Percentiles rank a stretch among this genome's conserved stretches.
These are phyloP conservation scores for Rousettus madagascariensis DNA, from an alignment of 2,797 vertebrate species.

Conservation along the genomic window DNA sequence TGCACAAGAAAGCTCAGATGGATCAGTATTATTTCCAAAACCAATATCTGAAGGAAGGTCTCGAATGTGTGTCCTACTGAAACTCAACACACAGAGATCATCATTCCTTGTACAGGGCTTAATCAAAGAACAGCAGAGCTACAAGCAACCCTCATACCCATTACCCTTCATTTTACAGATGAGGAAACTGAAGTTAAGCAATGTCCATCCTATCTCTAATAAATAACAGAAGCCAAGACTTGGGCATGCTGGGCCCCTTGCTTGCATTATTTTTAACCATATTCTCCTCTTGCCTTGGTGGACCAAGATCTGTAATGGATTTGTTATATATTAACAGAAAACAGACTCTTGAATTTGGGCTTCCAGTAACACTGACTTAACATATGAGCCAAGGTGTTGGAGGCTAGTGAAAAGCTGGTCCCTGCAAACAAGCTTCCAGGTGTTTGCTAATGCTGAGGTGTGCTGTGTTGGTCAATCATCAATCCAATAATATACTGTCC, in stretches of 20 bases:
- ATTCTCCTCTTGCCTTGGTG: neutral
- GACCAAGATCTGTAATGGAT: neutral
- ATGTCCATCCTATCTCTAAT: neutral
- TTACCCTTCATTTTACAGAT: neutral
- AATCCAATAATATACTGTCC: constrained; percentile 47
- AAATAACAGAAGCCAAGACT: neutral
- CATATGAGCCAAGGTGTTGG: constrained; percentile 39
- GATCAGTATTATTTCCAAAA: constrained; percentile 1
- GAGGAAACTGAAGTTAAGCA: constrained; percentile 23
- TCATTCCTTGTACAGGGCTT: neutral
- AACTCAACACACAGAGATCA: neutral
- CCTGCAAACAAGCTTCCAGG: constrained; percentile 63
- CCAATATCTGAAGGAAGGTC: neutral
- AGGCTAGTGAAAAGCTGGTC: constrained; percentile 38
- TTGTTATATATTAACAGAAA: constrained; percentile 50
- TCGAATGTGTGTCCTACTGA: neutral
- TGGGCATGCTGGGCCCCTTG: neutral
- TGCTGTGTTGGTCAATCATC: constrained; percentile 67
- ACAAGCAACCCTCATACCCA: neutral
- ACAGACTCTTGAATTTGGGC: constrained; percentile 53
- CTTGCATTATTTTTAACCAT: neutral
- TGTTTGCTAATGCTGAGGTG: constrained; percentile 65
- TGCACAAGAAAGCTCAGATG: neutral
- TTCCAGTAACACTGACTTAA: constrained; percentile 34
- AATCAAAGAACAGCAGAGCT: neutral